Evolutionary conservation across 2,797 vertebrate species (phyloP), one percentile per base, ranked within the genome.

Genomic region (Phylloscopus collybita): DNA sequence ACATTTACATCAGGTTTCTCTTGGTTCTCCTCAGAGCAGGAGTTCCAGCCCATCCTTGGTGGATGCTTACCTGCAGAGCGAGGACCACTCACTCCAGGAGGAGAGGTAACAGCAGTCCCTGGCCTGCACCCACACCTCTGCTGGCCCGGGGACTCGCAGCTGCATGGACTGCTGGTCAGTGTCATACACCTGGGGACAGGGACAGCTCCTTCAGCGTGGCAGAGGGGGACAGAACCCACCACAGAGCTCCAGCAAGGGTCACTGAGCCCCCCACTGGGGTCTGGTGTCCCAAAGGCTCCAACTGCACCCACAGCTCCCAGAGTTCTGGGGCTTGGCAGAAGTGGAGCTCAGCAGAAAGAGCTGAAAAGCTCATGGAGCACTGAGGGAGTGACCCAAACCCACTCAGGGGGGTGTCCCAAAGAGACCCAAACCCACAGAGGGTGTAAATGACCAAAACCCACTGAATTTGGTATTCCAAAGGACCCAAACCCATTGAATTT

Each of bases 71-170:
- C 97, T 97, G 95, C 97, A 89, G 4, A 61, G 79, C 1, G 95
- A 69, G 38, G 97, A 97, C 98, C 97, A 97, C 8, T 96, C 45
- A 12, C 98, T 98, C 98, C 97, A 98, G 26, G 76, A 94, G 9
- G 98, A 98, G 54, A 80, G 96, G 40, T 97, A 97, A 57, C 97
- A 98, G 61, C 96, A 90, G 92, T 98, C 98, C 85, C 89, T 94
- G 59, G 98, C 98, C 92, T 93, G 96, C 83, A 98, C 92, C 0
- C 16, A 56, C 53, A 98, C 74, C 72, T 64, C 88, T 2, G 60
- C 79, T 9, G 92, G 93, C 32, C 64, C 70, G 0, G 21, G 3
- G 1, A 0, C 16, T 8, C 57, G 14, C 53, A 96, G 72, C 73
- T 73, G 76, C 66, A 96, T 3, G 5, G 6, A 10, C 64, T 74